Evolutionary conservation across 2,113 vertebrate species (phyloP).

Genomic region (Glaucomys volans): DNA sequence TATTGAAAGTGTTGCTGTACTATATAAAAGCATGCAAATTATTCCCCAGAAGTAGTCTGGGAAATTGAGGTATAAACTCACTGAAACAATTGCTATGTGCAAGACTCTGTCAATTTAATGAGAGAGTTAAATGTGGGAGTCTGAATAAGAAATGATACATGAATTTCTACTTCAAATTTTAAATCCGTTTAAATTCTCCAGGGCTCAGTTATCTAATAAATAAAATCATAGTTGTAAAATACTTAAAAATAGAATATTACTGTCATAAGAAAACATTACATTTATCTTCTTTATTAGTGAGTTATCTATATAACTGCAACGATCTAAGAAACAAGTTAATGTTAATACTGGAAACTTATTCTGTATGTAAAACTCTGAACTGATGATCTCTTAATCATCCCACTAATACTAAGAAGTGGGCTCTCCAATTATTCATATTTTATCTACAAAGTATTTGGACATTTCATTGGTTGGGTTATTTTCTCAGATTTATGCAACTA

Average conservation of each 20-base stretch:
- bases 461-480: neutral
- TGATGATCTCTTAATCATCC: neutral
- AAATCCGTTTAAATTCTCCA: neutral
- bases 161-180: neutral
- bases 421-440: neutral
- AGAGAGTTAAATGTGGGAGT: neutral
- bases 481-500: neutral
- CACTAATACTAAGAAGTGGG: neutral
- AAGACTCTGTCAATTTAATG: constrained; percentile 33
- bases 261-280: neutral
- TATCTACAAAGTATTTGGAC: neutral
- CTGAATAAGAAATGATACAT: neutral
- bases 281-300: neutral
- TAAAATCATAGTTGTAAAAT: neutral
- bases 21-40: neutral
- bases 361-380: neutral
- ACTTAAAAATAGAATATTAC: neutral
- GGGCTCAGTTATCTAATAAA: neutral
- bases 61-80: neutral
- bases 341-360: neutral
- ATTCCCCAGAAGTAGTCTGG: neutral
- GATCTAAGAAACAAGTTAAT: neutral
- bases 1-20: neutral
- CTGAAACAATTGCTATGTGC: neutral
- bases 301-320: neutral